These are phyloP conservation scores for Maniola hyperantus DNA, from an alignment of 2,888 invertebrate species.

Conservation along the genomic window DNA sequence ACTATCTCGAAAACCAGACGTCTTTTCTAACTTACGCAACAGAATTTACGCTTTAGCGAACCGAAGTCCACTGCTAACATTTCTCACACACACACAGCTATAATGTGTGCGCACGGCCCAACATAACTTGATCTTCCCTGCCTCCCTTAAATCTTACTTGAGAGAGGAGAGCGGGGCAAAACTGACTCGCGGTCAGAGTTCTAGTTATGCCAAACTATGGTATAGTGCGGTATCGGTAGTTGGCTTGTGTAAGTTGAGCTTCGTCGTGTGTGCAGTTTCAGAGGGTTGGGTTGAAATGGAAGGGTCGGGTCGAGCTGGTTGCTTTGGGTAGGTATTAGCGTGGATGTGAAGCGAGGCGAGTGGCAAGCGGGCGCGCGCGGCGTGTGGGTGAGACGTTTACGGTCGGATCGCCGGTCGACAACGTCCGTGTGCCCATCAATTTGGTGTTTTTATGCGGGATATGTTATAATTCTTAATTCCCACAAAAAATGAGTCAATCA, in stretches of 20 bases:
- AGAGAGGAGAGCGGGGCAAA: conserved; percentile 58
- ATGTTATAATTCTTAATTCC: neutral
- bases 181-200: conserved; percentile 70
- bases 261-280: conserved; percentile 42
- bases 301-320: conserved; percentile 52
- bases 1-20: conserved; percentile 73
- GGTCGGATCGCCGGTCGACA: conserved; percentile 79
- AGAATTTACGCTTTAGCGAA: conserved; percentile 79
- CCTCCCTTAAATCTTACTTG: conserved; percentile 51
- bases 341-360: conserved; percentile 71
- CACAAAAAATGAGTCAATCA: too few species aligned
- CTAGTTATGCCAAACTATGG: conserved; percentile 75
- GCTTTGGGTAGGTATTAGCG: conserved; percentile 60
- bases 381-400: conserved; percentile 82
- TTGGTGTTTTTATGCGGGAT: conserved; percentile 19
- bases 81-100: conserved; percentile 79
- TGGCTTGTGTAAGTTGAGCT: conserved; percentile 53
- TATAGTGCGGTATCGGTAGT: conserved; percentile 74
- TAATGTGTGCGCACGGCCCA: conserved; percentile 65
- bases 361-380: conserved; percentile 76
- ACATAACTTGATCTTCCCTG: conserved; percentile 47
- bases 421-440: conserved; percentile 57
- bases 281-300: conserved; percentile 45
- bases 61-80: conserved; percentile 75
- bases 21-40: conserved; percentile 80